phyloP scores from a whole-genome alignment of 2,113 vertebrate species.

The Galemys pyrenaicus region DNA sequence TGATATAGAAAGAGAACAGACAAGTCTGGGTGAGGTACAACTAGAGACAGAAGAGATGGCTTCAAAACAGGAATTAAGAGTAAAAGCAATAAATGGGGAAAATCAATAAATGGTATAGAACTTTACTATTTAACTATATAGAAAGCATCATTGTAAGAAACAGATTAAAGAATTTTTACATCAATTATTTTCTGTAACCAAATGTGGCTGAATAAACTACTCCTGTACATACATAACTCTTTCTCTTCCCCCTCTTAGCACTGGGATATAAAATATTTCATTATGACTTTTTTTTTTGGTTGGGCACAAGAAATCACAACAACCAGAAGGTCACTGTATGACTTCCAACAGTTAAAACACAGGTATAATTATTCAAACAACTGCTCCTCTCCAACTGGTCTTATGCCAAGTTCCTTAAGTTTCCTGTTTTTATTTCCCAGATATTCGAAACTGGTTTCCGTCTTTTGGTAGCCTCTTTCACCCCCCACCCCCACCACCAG shows the following conservation, averaged over 20 bases:
- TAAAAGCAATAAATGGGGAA: not conserved
- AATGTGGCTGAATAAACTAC: not conserved
- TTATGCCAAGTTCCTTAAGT: slow-evolving; percentile 68
- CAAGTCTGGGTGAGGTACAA: not conserved
- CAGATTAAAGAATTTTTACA: not conserved
- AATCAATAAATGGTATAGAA: not conserved
- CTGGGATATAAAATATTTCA: not conserved
- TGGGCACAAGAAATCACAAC: slow-evolving; percentile 50
- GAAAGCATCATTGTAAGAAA: not conserved
- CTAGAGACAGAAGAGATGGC: not conserved
- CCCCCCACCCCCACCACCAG: not conserved
- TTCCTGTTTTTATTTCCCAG: slow-evolving; percentile 83
- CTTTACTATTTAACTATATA: not conserved
- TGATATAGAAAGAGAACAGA: not conserved
- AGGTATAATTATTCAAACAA: slow-evolving; percentile 49
- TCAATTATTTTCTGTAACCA: not conserved
- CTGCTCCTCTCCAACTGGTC: slow-evolving; percentile 64
- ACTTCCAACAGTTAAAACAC: slow-evolving; percentile 61
- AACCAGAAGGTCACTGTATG: slow-evolving; percentile 32
- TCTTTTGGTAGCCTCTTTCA: slow-evolving; percentile 53
- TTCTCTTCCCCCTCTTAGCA: not conserved
- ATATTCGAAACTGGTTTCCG: slow-evolving; percentile 65
- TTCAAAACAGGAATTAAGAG: not conserved
- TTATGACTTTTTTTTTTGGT: not conserved
- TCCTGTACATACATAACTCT: not conserved